A percentile compares a stretch with the other conserved stretches of the same genome.
phyloP scores from a whole-genome alignment of 2,888 invertebrate species.

The Callimorpha dominula region DNA sequence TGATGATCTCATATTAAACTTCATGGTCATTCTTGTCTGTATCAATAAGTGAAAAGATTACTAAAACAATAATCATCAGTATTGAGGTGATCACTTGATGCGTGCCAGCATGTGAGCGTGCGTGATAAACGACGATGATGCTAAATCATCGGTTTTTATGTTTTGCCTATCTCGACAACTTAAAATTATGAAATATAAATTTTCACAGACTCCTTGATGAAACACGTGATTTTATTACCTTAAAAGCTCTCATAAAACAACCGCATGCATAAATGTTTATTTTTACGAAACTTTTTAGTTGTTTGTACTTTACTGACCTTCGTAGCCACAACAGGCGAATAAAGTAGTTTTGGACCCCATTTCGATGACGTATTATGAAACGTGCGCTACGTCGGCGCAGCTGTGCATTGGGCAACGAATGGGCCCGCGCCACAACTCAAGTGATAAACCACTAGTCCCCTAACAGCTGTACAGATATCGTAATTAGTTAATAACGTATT shows the following conservation, averaged over 20 bases:
- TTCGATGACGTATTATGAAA: slow-evolving; percentile 49
- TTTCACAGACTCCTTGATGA: not conserved
- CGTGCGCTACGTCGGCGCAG: slow-evolving; percentile 53
- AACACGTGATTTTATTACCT: not conserved
- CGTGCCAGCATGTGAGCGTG: not conserved
- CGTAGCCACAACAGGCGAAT: slow-evolving; percentile 32
- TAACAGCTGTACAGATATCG: slow-evolving; percentile 36
- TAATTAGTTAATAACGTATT: slow-evolving; percentile 27
- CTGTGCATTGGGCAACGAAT: slow-evolving; percentile 52
- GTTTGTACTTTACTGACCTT: slow-evolving; percentile 24
- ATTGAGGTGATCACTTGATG: not conserved
- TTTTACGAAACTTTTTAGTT: slow-evolving; percentile 23
- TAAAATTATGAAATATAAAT: not conserved
- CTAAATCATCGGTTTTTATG: not conserved
- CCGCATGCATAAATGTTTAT: slow-evolving; percentile 3
- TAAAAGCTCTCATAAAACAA: slow-evolving; percentile 2
- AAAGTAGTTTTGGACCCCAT: slow-evolving; percentile 26
- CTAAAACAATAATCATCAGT: not conserved
- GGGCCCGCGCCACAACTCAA: slow-evolving; percentile 16
- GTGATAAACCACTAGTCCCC: slow-evolving; percentile 33
- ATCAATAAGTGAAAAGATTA: not conserved
- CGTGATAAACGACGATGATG: no score
- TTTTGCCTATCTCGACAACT: not conserved
- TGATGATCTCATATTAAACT: not conserved
- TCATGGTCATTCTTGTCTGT: not conserved